Base-by-base conservation (phyloP, 2,797 vertebrate species). In the Arnoldichthys spilopterus region DNA sequence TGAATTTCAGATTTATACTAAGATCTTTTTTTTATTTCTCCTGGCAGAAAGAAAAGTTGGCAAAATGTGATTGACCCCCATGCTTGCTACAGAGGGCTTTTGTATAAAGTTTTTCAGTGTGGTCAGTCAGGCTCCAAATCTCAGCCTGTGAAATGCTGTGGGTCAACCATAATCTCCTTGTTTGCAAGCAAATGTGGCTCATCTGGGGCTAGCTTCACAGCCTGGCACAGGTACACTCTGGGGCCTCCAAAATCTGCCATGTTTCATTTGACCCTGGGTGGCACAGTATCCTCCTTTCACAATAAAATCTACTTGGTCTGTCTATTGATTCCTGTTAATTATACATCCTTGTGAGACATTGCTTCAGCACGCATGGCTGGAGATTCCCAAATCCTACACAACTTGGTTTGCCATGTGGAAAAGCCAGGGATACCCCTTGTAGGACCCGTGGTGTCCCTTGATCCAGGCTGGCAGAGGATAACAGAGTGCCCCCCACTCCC, bases 131-230 rank as follows among this genome's bases (percentile, higher is more conserved):
- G 77, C 76, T 78, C 83, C 83, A 87, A 86, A 90, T 92, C 88
- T 70, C 80, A 71, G 88, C 89, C 87, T 86, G 86, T 78, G 82
- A 90, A 84, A 89, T 89, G 86, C 87, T 90, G 89, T 80, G 71
- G 83, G 83, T 90, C 90, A 87, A 87, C 91, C 88, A 83, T 93
- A 92, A 93, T 93, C 91, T 91, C 88, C 91, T 93, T 89, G 93
- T 93, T 92, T 92, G 90, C 89, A 91, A 90, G 89, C 91, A 84
- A 89, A 90, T 88, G 88, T 90, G 85, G 83, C 85, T 83, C 85
- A 84, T 91, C 89, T 85, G 81, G 87, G 80, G 85, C 79, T 74
- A 26, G 53, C 68, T 77, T 77, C 40, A 40, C 58, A 56, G 71
- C 24, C 70, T 77, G 79, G 79, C 72, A 59, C 47, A 78, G 76